A percentile compares a stretch with the other conserved stretches of the same genome.
Evolutionary conservation across 2,113 vertebrate genomes (phyloP).

Genomic region (Mus spicilegus): DNA sequence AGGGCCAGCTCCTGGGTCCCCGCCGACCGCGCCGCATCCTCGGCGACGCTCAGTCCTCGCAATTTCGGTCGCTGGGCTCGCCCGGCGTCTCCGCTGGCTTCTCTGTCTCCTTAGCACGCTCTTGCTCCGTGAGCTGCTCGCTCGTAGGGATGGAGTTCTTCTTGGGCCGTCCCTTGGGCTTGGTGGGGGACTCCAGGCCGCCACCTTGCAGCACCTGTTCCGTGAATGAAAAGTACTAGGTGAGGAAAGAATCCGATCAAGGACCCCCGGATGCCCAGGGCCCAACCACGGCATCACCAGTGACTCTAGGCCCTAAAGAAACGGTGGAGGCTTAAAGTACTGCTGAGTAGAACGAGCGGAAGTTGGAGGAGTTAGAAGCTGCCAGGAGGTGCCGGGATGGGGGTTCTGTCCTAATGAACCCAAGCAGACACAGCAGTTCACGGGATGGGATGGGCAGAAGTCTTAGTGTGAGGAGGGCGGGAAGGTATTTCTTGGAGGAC

Average conservation of each 20-base stretch:
- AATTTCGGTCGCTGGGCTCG: conserved; percentile 88
- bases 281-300: not conserved
- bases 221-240: not conserved
- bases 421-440: not conserved
- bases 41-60: conserved; percentile 88
- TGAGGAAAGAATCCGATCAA: not conserved
- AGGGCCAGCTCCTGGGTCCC: not conserved
- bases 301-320: not conserved
- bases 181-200: conserved; percentile 97
- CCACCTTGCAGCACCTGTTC: conserved; percentile 96
- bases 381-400: not conserved
- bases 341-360: not conserved
- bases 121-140: conserved; percentile 97
- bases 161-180: conserved; percentile 98
- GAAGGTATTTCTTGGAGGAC: not conserved
- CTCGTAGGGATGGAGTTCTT: conserved; percentile 99
- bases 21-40: not conserved
- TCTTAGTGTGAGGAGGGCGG: not conserved
- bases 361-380: not conserved
- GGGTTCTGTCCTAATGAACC: not conserved
- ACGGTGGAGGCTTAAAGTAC: not conserved
- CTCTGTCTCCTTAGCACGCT: conserved; percentile 90
- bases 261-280: fast-evolving
- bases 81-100: conserved; percentile 87
- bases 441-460: not conserved